A percentile compares a stretch with the other conserved stretches of the same genome.
These are phyloP conservation scores for Pelmatolapia mariae DNA, from an alignment of 2,113 vertebrate species.

Conservation along the genomic window DNA sequence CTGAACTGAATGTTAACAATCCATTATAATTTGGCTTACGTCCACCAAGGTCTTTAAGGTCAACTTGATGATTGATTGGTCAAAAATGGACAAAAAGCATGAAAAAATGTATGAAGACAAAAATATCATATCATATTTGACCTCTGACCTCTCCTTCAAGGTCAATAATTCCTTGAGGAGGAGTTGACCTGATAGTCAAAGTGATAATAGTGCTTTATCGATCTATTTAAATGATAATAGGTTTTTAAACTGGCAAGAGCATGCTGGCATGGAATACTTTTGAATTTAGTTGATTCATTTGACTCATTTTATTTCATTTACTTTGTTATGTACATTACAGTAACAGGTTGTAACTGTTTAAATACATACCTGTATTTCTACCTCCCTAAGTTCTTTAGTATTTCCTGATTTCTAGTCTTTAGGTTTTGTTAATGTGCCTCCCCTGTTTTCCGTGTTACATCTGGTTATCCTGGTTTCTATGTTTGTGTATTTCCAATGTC, in stretches of 20 bases:
- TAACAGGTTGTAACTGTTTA: not conserved
- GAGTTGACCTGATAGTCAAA: not conserved
- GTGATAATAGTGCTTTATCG: not conserved
- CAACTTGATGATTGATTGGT: not conserved
- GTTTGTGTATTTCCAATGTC: not conserved
- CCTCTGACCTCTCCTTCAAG: not conserved
- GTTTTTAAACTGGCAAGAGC: not conserved
- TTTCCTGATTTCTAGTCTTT: not conserved
- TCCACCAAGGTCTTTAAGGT: not conserved
- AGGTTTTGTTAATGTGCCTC: not conserved
- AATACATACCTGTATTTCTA: not conserved
- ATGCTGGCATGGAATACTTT: not conserved
- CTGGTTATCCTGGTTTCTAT: not conserved
- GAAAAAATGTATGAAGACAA: not conserved
- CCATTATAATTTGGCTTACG: not conserved
- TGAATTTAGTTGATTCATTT: not conserved
- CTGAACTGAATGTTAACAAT: not conserved
- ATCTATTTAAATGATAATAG: not conserved
- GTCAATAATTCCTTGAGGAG: not conserved
- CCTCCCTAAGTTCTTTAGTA: not conserved
- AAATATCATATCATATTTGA: not conserved
- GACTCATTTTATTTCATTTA: not conserved
- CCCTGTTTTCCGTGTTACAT: not conserved
- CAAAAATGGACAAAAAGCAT: not conserved
- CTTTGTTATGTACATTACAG: not conserved